These are phyloP conservation scores for Chelidonichthys spinosus DNA, from an alignment of 2,797 vertebrate genomes.

Conservation along the genomic window DNA sequence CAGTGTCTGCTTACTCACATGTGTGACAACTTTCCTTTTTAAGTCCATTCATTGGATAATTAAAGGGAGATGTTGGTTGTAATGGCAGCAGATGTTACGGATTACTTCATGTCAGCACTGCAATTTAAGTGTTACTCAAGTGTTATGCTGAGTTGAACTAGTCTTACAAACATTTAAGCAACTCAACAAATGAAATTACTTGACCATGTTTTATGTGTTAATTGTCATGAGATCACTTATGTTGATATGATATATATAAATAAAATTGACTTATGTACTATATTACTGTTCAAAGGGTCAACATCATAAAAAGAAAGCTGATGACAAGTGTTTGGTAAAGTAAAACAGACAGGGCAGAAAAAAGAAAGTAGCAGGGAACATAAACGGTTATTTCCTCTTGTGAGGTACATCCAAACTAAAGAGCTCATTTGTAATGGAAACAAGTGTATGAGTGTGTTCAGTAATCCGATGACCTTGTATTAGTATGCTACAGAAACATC, in stretches of 20 bases:
- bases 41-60: constrained; percentile 29
- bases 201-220: too few species aligned
- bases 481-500: constrained; percentile 47
- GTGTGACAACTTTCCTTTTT: constrained; percentile 26
- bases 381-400: constrained; percentile 30
- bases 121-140: constrained; percentile 5
- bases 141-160: constrained; percentile 5
- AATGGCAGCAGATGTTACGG: constrained; percentile 24
- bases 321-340: constrained; percentile 12
- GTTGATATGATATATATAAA: too few species aligned
- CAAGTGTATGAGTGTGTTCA: constrained; percentile 45
- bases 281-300: neutral
- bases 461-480: constrained; percentile 54
- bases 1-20: constrained; percentile 30
- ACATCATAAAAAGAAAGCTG: constrained; percentile 3
- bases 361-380: constrained; percentile 3
- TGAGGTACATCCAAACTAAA: constrained; percentile 32
- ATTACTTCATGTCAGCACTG: constrained; percentile 18
- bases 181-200: too few species aligned
- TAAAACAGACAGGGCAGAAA: neutral
- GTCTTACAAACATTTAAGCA: neutral
- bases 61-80: constrained; percentile 14
- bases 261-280: too few species aligned
- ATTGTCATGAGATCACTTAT: too few species aligned
- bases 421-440: constrained; percentile 55